These are phyloP conservation scores for Rhynchomys soricoides DNA, from an alignment of 2,113 vertebrate species.

Conservation along the genomic window DNA sequence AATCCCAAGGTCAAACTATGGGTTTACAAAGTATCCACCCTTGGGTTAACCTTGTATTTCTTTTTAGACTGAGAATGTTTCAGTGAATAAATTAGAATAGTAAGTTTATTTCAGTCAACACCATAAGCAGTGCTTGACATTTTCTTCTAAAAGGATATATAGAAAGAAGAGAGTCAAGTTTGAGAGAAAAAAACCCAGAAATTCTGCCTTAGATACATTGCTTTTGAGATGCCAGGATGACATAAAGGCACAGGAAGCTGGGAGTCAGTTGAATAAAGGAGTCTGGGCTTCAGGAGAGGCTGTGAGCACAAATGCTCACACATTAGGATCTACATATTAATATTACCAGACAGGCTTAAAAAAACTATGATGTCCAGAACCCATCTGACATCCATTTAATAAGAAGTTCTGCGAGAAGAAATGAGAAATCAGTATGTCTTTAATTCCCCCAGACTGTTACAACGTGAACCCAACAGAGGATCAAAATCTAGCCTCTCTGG, in stretches of 20 bases:
- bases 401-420: neutral
- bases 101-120: neutral
- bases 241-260: neutral
- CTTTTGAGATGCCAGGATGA: neutral
- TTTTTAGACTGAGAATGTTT: neutral
- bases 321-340: neutral
- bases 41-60: neutral
- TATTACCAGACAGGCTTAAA: neutral
- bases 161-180: neutral
- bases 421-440: neutral
- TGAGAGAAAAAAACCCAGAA: slow-evolving; percentile 3
- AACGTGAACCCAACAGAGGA: neutral
- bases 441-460: neutral
- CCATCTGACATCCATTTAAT: neutral
- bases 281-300: neutral
- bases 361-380: neutral
- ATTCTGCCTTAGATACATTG: neutral
- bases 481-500: neutral
- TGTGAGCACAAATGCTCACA: neutral
- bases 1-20: neutral
- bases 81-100: neutral
- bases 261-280: neutral
- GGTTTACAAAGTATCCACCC: neutral
- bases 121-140: neutral
- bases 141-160: neutral